Evolutionary conservation across 2,113 vertebrate species (phyloP), one percentile per base, ranked within the genome.

Genomic region (Spea multiplicata): DNA sequence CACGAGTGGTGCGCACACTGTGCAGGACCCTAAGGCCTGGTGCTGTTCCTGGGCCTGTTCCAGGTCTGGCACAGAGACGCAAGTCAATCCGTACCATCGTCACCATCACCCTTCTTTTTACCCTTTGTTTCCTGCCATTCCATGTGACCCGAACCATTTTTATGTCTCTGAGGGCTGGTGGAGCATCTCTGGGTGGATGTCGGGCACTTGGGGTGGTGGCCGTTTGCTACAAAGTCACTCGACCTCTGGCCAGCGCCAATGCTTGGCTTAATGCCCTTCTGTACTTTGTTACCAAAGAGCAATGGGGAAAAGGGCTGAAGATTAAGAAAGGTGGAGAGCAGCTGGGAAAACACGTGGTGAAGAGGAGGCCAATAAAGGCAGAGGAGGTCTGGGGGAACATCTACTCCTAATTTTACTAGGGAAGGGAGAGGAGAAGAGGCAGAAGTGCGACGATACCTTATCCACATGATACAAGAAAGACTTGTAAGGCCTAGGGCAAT

Each of bases 171-270:
- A 88, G 91, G 82, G 85, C 72, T 2, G 44, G 87, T 4, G 88
- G 89, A 2, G 79, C 82, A 1, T 89, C 90, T 0, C 8, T 74
- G 57, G 64, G 64, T 68, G 83, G 88, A 73, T 94, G 93, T 72
- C 81, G 84, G 4, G 86, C 87, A 57, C 90, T 92, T 85, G 85
- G 88, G 78, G 82, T 90, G 50, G 89, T 94, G 66, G 92, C 92
- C 62, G 92, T 94, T 81, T 94, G 93, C 85, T 94, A 94, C 81
- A 94, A 94, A 84, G 91, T 94, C 61, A 94, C 93, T 4, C 83
- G 93, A 55, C 93, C 93, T 1, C 84, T 93, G 59, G 93, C 93
- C 9, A 92, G 92, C 44, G 93, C 92, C 83, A 93, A 93, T 4
- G 91, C 93, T 66, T 94, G 92, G 89, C 90, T 93, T 72, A 94